phyloP scores from a whole-genome alignment of 2,113 vertebrate genomes.

The Benthochromis sp. region DNA sequence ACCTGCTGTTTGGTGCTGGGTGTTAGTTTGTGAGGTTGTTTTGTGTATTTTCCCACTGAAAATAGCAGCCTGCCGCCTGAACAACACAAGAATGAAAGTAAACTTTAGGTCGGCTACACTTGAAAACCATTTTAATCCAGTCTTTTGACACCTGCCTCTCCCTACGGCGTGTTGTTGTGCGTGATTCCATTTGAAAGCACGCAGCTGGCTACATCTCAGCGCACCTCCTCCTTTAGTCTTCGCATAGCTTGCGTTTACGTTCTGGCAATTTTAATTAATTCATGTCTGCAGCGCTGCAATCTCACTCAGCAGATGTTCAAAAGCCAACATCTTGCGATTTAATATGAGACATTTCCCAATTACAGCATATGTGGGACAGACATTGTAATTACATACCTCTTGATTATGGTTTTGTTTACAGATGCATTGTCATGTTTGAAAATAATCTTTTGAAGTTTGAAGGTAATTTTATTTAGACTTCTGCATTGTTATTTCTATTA shows the following conservation, averaged over 20 bases:
- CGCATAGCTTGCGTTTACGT: conserved; percentile 22
- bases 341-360: conserved; percentile 32
- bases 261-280: conserved; percentile 43
- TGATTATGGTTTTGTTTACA: conserved; percentile 7
- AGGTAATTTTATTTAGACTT: not conserved
- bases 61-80: not conserved
- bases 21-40: not conserved
- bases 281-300: conserved; percentile 15
- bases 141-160: not conserved
- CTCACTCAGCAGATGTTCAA: conserved; percentile 47
- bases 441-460: not conserved
- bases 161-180: not conserved
- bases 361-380: conserved; percentile 21
- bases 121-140: not conserved
- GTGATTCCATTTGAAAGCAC: not conserved
- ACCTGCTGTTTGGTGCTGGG: not conserved
- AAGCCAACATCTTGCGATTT: conserved; percentile 10
- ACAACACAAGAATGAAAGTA: not conserved
- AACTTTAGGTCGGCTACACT: not conserved
- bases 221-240: conserved; percentile 4
- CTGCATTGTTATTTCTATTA: not conserved
- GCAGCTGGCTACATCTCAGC: conserved; percentile 33
- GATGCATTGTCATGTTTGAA: not conserved
- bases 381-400: conserved; percentile 22
- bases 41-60: not conserved